phyloP scores from a whole-genome alignment of 2,113 vertebrate genomes.

The Platichthys flesus region DNA sequence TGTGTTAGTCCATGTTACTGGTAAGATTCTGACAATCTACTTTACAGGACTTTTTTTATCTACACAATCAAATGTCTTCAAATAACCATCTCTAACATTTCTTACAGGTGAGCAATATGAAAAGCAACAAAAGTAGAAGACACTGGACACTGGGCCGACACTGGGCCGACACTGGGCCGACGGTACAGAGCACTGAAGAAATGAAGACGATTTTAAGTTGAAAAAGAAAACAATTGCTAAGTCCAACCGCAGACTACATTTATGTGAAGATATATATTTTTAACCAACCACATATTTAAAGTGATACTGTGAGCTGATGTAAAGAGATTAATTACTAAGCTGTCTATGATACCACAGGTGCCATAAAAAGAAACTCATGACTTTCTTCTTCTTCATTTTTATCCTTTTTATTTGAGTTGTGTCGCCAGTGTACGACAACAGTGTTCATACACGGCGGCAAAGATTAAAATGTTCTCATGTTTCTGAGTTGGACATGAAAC shows the following conservation, averaged over 20 bases:
- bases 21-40: constrained; percentile 80
- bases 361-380: constrained; percentile 90
- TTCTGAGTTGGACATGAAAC: constrained; percentile 14
- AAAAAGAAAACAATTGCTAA: constrained; percentile 50
- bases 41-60: too few relatives aligned
- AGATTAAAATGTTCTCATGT: constrained; percentile 11
- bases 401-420: constrained; percentile 61
- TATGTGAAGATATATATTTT: constrained; percentile 95
- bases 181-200: constrained; percentile 47
- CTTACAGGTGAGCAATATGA: constrained; percentile 69
- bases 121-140: constrained; percentile 67
- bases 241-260: constrained; percentile 74
- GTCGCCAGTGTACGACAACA: constrained; percentile 35
- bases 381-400: constrained; percentile 74
- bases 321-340: constrained; percentile 91
- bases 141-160: constrained; percentile 69
- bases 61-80: too few relatives aligned
- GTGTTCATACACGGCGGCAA: constrained; percentile 33
- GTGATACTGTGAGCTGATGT: constrained; percentile 97
- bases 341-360: constrained; percentile 98
- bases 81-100: too few relatives aligned
- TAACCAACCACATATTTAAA: constrained; percentile 92
- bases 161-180: constrained; percentile 52
- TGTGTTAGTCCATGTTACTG: constrained; percentile 83
- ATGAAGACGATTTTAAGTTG: constrained; percentile 45